Conservation (phyloP, 2,113 vertebrate genomes). For the Lucifuga dentata region DNA sequence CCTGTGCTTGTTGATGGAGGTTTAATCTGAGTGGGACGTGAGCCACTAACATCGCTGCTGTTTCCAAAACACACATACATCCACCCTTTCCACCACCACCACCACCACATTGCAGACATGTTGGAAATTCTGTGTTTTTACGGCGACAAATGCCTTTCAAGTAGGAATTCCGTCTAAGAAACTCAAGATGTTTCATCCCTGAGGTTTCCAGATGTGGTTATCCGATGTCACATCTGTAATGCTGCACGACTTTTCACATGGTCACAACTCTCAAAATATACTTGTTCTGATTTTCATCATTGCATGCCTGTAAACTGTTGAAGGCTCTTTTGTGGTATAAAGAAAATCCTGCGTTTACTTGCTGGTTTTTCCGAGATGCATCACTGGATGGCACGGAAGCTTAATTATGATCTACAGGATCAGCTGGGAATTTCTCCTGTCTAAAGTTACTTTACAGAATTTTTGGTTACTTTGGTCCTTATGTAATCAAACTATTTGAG, state of each 20-base stretch:
- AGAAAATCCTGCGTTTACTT: slow-evolving; percentile 22
- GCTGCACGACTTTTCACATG: background rate
- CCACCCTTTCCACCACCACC: background rate
- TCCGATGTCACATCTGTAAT: slow-evolving; percentile 7
- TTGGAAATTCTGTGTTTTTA: slow-evolving; percentile 12
- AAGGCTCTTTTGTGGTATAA: background rate
- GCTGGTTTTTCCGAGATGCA: background rate
- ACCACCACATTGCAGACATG: background rate
- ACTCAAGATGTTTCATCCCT: slow-evolving; percentile 17
- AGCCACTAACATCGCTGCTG: background rate
- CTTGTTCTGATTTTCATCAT: slow-evolving; percentile 18
- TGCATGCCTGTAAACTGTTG: background rate
- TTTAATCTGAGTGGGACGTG: slow-evolving; percentile 28
- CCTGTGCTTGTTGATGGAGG: slow-evolving; percentile 23
- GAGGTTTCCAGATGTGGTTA: slow-evolving; percentile 30
- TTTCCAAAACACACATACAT: slow-evolving; percentile 33
- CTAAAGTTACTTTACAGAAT: too few relatives aligned
- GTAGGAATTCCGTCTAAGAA: too few relatives aligned
- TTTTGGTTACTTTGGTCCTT: too few relatives aligned
- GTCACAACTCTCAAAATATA: slow-evolving; percentile 28
- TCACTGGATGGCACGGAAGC: background rate
- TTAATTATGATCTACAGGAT: slow-evolving; percentile 3
- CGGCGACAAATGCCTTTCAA: slow-evolving; percentile 4
- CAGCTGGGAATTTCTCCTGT: slow-evolving; percentile 6
- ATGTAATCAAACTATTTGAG: too few relatives aligned